Percentiles rank a stretch among this genome's conserved stretches.
Conservation (phyloP, 2,888 invertebrate species). For the Megastigmus dorsalis region DNA sequence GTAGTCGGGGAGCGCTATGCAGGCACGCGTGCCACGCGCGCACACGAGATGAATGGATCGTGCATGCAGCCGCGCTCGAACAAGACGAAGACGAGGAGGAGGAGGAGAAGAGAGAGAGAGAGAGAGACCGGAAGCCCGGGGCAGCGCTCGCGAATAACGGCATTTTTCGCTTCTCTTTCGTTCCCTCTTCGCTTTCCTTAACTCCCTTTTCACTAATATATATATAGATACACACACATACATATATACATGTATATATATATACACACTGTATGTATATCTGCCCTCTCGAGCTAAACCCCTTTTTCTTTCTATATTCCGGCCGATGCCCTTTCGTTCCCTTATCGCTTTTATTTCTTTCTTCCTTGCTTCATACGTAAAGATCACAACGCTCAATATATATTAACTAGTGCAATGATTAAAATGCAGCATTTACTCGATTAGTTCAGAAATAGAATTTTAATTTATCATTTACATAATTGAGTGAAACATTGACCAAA, state of each 20-base stretch:
- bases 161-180: conserved; percentile 45
- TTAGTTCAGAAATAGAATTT: too few species aligned
- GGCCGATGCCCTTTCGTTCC: background rate
- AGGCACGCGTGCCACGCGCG: conserved; percentile 12
- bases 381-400: too few species aligned
- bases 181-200: conserved; percentile 53
- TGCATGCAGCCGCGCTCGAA: background rate
- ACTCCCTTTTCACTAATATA: conserved; percentile 50
- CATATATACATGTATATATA: too few species aligned
- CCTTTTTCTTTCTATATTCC: too few species aligned
- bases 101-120: background rate
- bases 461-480: too few species aligned
- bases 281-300: background rate
- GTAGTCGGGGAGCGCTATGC: too few species aligned
- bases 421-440: too few species aligned
- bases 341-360: background rate
- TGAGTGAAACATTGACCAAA: too few species aligned
- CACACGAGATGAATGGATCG: conserved; percentile 38
- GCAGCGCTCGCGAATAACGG: conserved; percentile 47
- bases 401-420: too few species aligned
- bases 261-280: too few species aligned
- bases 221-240: too few species aligned
- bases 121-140: conserved; percentile 37
- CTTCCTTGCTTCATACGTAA: too few species aligned
- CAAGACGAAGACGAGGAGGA: background rate